Evolutionary conservation across 1,140 invertebrate genomes (phyloP).

Genomic region (Bradysia coprophila): DNA sequence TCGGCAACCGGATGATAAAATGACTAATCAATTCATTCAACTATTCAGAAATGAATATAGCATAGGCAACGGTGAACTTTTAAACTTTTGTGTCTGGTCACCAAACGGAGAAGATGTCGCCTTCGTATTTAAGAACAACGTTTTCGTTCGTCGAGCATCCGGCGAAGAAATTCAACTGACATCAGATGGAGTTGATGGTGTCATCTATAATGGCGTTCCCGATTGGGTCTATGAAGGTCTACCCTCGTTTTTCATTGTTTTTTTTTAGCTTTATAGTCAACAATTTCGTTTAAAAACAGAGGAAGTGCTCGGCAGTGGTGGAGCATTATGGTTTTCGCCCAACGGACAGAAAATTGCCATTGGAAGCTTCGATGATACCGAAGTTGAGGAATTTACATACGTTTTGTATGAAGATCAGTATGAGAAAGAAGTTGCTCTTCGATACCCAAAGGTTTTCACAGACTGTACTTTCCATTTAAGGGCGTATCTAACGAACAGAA

Average conservation of each 20-base stretch:
- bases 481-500: too few species aligned
- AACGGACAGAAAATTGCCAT: conserved; percentile 59
- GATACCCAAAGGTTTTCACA: conserved; percentile 90
- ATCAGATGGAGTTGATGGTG: conserved; percentile 30
- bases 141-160: conserved; percentile 31
- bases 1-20: too few species aligned
- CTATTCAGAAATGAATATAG: conserved; percentile 12
- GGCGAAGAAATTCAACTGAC: conserved; percentile 32
- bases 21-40: too few species aligned
- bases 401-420: conserved; percentile 48
- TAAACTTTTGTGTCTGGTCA: conserved; percentile 53
- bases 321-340: conserved; percentile 78
- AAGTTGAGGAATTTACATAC: conserved; percentile 40
- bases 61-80: conserved; percentile 27
- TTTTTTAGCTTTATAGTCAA: too few species aligned
- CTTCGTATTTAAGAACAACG: conserved; percentile 65
- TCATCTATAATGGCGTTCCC: conserved; percentile 59
- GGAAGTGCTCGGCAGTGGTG: conserved; percentile 72
- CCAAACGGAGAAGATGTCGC: conserved; percentile 47
- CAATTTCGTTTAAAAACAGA: too few species aligned
- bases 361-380: conserved; percentile 65
- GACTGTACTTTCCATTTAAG: too few species aligned
- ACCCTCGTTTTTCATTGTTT: too few species aligned
- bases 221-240: conserved; percentile 70
- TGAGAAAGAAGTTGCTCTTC: conserved; percentile 41